Percentiles rank a stretch among this genome's conserved stretches.
phyloP scores from a whole-genome alignment of 2,113 vertebrate species.

The Psophia crepitans region DNA sequence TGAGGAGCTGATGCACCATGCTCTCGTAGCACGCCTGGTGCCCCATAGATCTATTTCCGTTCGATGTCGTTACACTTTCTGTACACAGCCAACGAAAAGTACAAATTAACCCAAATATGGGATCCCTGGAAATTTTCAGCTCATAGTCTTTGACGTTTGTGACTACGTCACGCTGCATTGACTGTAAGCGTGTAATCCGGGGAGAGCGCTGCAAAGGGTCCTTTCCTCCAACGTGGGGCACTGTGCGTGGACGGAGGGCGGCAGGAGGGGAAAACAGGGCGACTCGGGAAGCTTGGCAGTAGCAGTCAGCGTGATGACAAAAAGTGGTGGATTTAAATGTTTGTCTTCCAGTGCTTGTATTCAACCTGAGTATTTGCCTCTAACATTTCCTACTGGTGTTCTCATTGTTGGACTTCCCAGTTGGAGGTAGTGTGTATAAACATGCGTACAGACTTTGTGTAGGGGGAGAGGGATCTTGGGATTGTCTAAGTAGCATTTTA shows the following conservation, averaged over 20 bases:
- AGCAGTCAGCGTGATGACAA: neutral
- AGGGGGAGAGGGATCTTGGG: neutral
- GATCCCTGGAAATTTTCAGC: neutral
- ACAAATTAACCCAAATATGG: neutral
- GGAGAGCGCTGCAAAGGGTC: neutral
- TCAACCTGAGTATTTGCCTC: neutral
- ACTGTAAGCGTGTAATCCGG: neutral
- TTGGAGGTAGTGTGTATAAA: neutral
- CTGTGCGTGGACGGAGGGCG: too few relatives aligned
- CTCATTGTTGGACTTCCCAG: neutral
- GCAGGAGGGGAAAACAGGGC: too few relatives aligned
- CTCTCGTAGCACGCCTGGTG: neutral
- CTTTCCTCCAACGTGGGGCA: neutral
- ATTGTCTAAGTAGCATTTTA: neutral
- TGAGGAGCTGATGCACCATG: neutral
- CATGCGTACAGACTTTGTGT: rapidly evolving
- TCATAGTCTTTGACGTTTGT: neutral
- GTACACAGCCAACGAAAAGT: neutral
- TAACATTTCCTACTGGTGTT: neutral
- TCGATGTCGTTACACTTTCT: neutral
- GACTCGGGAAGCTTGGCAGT: neutral
- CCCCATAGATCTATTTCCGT: neutral
- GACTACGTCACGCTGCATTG: neutral
- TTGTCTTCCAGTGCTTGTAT: neutral
- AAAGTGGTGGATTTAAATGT: neutral